Percentiles rank a stretch among this genome's conserved stretches.
phyloP scores from a whole-genome alignment of 2,797 vertebrate genomes.

The Rhabdophis nuchalis region DNA sequence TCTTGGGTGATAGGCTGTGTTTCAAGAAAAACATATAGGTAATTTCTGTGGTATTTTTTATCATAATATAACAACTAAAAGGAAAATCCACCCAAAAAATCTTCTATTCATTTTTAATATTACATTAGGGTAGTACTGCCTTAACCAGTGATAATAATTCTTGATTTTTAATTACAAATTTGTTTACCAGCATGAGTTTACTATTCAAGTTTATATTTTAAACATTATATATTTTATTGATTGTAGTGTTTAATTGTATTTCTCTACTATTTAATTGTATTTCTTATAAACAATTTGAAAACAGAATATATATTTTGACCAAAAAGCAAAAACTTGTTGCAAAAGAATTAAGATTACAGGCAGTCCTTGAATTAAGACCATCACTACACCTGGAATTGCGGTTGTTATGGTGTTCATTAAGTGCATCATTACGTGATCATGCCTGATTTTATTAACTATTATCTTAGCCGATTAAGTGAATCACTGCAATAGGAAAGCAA shows the following conservation, averaged over 20 bases:
- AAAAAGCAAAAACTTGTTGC: not conserved
- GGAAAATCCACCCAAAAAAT: not conserved
- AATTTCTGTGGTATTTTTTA: not conserved
- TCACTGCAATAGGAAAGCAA: too few species aligned
- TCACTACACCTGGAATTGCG: not conserved
- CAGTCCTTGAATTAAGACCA: not conserved
- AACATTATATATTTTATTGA: not conserved
- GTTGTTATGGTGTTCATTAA: not conserved
- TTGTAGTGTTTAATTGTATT: not conserved
- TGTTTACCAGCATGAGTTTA: not conserved
- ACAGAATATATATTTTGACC: not conserved
- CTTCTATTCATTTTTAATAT: not conserved
- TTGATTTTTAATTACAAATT: not conserved
- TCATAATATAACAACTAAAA: not conserved
- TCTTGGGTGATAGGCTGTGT: not conserved
- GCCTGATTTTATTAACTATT: not conserved
- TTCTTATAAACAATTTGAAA: not conserved
- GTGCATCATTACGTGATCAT: not conserved
- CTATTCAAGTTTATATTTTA: not conserved
- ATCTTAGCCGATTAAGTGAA: too few species aligned
- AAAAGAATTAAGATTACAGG: not conserved
- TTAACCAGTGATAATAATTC: not conserved
- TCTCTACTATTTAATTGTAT: not conserved
- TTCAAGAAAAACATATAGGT: constrained; percentile 12
- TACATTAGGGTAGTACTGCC: not conserved